Evolutionary conservation across 1,140 invertebrate genomes (phyloP), one percentile per base, ranked within the genome.

Genomic region (Drosophila mayri): DNA sequence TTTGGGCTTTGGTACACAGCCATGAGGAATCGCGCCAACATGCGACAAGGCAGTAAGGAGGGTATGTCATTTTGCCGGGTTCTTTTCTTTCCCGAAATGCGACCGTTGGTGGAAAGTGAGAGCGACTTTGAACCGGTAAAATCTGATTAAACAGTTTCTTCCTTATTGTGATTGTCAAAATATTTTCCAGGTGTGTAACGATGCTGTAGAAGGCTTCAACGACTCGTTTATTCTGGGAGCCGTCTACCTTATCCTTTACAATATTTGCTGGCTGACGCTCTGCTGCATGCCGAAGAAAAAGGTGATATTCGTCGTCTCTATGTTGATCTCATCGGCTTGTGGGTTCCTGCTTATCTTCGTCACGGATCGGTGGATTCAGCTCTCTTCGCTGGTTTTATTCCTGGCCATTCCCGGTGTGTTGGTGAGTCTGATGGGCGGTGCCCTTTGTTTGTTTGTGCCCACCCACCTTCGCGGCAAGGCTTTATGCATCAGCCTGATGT

Each of bases 401-500:
- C 35, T 87, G 32, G 55, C 77, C 0, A 22, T 76, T 2, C 83
- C 83, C 0, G 83, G 83, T 3, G 60, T 80, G 10, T 28, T 82
- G 1, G 46, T 82, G 20, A 70, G 76, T 20, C 43, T 87, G 9
- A 37, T 87, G 14, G 83, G 83, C 10, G 83, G 83, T 9, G 76
- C 79, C 9, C 79, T 87, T 0, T 68, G 85, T 1, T 50, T 62
- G 4, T 79, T 82, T 50, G 64, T 87, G 9, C 83, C 83, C 43
- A 87, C 83, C 4, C 62, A 62, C 18, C 9, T 86, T 3, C 79
- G 83, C 1, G 83, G 41, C 12, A 87, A 87, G 44, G 83, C 83
- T 0, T 7, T 87, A 16, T 87, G 83, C 32, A 87, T 87, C 2
- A 70, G 83, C 25, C 32, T 87, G 37, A 87, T 87, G 83, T 87